Evolutionary conservation across 2,113 vertebrate genomes (phyloP).

Genomic region (Gobiocypris rarus): DNA sequence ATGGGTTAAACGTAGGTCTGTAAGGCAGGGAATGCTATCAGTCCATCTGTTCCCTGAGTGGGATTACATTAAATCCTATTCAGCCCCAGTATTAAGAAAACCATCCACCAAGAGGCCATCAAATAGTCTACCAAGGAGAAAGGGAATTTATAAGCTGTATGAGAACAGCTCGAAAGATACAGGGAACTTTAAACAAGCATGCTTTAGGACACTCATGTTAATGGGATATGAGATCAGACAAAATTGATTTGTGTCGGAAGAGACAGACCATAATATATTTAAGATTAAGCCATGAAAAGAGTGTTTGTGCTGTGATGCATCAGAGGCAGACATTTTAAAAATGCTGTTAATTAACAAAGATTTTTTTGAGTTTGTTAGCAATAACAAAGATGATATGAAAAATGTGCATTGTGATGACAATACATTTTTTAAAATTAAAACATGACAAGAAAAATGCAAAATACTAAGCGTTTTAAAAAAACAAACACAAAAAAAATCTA

Average conservation of each 20-base stretch:
- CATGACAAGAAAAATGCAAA: not conserved
- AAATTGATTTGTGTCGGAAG: not conserved
- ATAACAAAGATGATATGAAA: not conserved
- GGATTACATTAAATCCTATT: constrained; percentile 59
- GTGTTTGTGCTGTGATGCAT: not conserved
- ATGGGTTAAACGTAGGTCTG: constrained; percentile 36
- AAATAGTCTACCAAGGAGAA: constrained; percentile 41
- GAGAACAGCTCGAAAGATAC: not conserved
- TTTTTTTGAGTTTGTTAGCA: not conserved
- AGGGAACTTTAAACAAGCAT: not conserved
- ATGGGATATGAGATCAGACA: not conserved
- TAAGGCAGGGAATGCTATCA: constrained; percentile 48
- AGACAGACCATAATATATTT: not conserved
- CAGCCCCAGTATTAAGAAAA: constrained; percentile 52
- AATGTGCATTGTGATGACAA: not conserved
- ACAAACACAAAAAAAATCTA: not conserved
- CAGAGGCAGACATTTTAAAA: not conserved
- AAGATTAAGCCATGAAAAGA: not conserved
- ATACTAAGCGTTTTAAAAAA: not conserved
- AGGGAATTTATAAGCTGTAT: constrained; percentile 23
- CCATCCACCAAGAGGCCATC: constrained; percentile 43
- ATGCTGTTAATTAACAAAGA: not conserved
- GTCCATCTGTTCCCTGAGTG: constrained; percentile 57
- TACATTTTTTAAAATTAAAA: not conserved
- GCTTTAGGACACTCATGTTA: constrained; percentile 17